Percentiles rank a stretch among this genome's conserved stretches.
These are phyloP conservation scores for Muntiacus muntjak DNA, from an alignment of 2,113 vertebrate species.

Conservation along the genomic window DNA sequence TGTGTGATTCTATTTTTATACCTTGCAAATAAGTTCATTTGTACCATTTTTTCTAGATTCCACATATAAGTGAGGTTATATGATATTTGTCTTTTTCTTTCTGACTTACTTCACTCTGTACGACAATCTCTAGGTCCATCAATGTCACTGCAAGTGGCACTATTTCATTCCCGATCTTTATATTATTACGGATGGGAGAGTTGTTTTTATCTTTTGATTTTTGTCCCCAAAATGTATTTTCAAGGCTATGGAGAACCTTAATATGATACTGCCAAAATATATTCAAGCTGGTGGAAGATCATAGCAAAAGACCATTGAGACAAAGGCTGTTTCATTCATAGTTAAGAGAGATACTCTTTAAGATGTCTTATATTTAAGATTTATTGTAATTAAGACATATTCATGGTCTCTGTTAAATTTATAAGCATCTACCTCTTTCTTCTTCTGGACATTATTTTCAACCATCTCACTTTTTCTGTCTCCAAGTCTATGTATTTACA, in stretches of 20 bases:
- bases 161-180: not conserved
- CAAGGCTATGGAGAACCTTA: not conserved
- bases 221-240: not conserved
- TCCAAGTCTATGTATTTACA: not conserved
- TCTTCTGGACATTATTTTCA: conserved; percentile 15
- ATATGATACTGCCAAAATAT: not conserved
- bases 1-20: not conserved
- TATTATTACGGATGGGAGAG: not conserved
- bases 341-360: not conserved
- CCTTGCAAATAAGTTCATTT: not conserved
- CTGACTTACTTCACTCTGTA: not conserved
- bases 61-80: not conserved
- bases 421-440: conserved; percentile 1
- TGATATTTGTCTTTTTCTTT: not conserved
- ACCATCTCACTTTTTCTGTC: not conserved
- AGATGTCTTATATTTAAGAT: not conserved
- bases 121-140: not conserved
- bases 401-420: not conserved
- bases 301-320: not conserved
- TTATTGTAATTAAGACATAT: not conserved
- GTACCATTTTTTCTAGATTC: not conserved
- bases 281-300: not conserved
- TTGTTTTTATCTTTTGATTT: not conserved
- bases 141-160: not conserved
- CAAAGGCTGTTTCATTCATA: not conserved